Evolutionary conservation across 2,797 vertebrate species (phyloP).

Genomic region (Hypotaenidia okinawae): DNA sequence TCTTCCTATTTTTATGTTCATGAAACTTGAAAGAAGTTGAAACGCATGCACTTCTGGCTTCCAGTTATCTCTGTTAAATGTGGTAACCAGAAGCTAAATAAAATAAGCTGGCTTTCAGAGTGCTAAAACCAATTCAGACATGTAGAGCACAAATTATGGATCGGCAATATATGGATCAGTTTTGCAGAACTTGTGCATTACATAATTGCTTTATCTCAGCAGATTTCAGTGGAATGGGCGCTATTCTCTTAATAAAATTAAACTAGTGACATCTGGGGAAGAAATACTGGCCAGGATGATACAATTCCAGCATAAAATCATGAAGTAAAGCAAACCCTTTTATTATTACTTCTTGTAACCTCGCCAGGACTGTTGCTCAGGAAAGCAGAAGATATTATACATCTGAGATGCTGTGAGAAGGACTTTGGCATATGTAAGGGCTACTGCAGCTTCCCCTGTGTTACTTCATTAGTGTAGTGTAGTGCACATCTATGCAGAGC

Average conservation of each 20-base stretch:
- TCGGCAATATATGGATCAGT: not conserved
- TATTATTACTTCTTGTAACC: not conserved
- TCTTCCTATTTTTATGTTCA: slow-evolving; percentile 45
- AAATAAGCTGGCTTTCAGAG: slow-evolving; percentile 27
- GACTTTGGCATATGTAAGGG: not conserved
- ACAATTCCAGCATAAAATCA: slow-evolving; percentile 3
- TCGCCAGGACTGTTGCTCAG: not conserved
- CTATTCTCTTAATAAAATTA: slow-evolving; percentile 53
- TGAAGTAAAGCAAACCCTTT: not conserved
- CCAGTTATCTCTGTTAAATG: slow-evolving; percentile 21
- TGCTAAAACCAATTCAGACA: slow-evolving; percentile 39
- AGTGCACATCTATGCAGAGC: not conserved
- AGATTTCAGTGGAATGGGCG: slow-evolving; percentile 17
- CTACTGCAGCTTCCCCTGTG: not conserved
- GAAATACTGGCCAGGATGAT: slow-evolving; percentile 30
- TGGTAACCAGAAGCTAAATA: slow-evolving; percentile 56
- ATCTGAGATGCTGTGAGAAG: not conserved
- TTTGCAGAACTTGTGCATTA: slow-evolving; percentile 40
- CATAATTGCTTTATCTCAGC: slow-evolving; percentile 55
- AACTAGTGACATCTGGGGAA: slow-evolving; percentile 41
- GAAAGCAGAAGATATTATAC: not conserved
- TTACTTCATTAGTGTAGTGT: not conserved
- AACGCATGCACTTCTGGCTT: slow-evolving; percentile 28
- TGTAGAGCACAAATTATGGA: slow-evolving; percentile 20
- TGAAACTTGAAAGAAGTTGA: slow-evolving; percentile 51